Evolutionary conservation across 2,113 vertebrate genomes (phyloP), one percentile per base, ranked within the genome.

Genomic region (Haemorhous mexicanus): DNA sequence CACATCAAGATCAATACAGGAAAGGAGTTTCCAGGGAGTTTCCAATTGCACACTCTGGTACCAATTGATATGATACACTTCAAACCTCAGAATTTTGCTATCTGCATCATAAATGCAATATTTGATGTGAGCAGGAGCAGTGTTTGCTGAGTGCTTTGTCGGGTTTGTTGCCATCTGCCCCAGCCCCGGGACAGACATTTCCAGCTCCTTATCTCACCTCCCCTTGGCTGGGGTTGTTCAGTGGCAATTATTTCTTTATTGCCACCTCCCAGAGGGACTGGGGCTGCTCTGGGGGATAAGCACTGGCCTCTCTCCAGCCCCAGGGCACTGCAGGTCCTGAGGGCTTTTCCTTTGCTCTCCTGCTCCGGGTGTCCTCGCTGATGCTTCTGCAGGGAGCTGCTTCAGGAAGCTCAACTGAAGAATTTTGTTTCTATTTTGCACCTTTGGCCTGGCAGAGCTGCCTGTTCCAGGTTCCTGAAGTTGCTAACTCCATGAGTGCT

Each of bases 401-500:
- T 24, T 49, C 46, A 7, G 74, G 35, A 28, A 53, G 39, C 62
- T 82, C 30, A 20, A 0, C 49, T 79, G 47, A 44, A 46, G 8
- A 11, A 7, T 41, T 37, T 43, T 2, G 6, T 13, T n/a, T n/a
- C 5, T 43, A 0, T 39, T 47, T 44, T 39, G 3, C 7, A 9
- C 6, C 15, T 41, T 55, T 24, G 59, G 32, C 62, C 2, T 1
- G 22, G 11, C 2, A 4, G 23, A 53, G 7, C 7, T 6, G 4
- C n/a, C 27, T 50, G 11, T 9, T 46, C 18, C 9, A 4, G 39
- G 56, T 33, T 75, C 44, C 79, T 56, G 41, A 41, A 11, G 11
- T 7, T 22, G 3, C 19, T 15, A 24, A 6, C 13, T 22, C 2
- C 11, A 1, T 2, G 22, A n/a, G 7, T 3, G 9, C 46, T n/a